Percentiles rank a stretch among this genome's conserved stretches.
Evolutionary conservation across 2,797 vertebrate genomes (phyloP).

Genomic region (Hafferia zeledoni): DNA sequence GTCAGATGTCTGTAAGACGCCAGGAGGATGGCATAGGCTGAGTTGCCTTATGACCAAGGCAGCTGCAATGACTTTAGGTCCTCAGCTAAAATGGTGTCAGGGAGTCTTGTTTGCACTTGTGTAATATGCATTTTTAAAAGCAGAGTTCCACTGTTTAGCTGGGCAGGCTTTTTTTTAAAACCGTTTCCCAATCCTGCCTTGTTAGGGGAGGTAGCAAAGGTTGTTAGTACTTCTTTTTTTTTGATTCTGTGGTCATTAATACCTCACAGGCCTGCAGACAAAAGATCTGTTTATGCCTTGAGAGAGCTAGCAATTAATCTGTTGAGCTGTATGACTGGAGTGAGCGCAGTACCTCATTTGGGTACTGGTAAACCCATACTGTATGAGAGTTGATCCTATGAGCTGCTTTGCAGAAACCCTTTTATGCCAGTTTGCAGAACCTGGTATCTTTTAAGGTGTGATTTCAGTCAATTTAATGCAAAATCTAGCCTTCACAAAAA

Average conservation of each 20-base stretch:
- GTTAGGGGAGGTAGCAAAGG: neutral
- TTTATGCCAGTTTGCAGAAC: neutral
- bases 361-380: neutral
- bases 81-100: neutral
- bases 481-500: neutral
- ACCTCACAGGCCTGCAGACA: neutral
- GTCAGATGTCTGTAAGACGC: accelerated
- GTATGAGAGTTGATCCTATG: neutral
- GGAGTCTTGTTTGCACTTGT: neutral
- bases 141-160: neutral
- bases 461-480: neutral
- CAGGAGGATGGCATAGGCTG: neutral
- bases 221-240: neutral
- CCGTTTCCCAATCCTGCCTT: neutral
- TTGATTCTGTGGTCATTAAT: neutral
- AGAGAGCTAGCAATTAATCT: neutral
- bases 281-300: neutral
- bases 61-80: neutral
- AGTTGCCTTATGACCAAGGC: neutral
- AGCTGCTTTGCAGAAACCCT: neutral
- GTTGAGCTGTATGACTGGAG: neutral
- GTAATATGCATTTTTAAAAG: neutral
- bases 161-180: neutral
- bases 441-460: neutral
- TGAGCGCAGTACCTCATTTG: neutral